A percentile compares a stretch with the other conserved stretches of the same genome.
These are phyloP conservation scores for Lepisosteus osseus DNA, from an alignment of 2,113 vertebrate species.

Conservation along the genomic window DNA sequence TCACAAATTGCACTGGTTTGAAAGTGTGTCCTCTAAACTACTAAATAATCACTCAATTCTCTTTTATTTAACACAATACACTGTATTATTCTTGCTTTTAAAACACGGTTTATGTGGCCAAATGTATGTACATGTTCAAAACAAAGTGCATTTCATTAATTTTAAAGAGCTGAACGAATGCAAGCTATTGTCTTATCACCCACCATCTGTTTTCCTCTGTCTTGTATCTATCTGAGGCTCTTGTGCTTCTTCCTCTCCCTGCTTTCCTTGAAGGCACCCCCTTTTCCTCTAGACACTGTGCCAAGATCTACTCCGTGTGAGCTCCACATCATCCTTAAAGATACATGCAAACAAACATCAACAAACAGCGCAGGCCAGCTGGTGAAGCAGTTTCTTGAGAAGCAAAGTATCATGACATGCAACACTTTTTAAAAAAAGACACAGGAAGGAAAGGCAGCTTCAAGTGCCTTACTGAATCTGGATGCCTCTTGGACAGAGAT, in stretches of 20 bases:
- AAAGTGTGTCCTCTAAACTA: no score
- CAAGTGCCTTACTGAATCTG: no score
- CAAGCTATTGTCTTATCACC: background rate
- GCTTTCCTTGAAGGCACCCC: background rate
- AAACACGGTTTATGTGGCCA: no score
- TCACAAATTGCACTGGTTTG: no score
- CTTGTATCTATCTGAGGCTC: background rate
- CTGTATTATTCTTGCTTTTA: no score
- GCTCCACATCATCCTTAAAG: background rate
- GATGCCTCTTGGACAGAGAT: no score
- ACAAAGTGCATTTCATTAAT: background rate
- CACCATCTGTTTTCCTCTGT: constrained; percentile 28
- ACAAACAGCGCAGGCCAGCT: background rate
- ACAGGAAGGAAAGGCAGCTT: no score
- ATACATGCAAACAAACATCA: constrained; percentile 12
- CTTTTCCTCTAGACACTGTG: background rate
- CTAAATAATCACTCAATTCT: no score
- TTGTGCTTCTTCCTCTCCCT: background rate
- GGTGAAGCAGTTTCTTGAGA: background rate
- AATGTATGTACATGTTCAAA: background rate
- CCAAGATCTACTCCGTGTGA: constrained; percentile 3
- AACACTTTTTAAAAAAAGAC: background rate
- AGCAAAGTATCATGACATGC: background rate
- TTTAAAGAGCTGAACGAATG: background rate
- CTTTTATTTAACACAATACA: no score